Evolutionary conservation across 2,888 invertebrate genomes (phyloP).

Genomic region (Marronus borbonicus): DNA sequence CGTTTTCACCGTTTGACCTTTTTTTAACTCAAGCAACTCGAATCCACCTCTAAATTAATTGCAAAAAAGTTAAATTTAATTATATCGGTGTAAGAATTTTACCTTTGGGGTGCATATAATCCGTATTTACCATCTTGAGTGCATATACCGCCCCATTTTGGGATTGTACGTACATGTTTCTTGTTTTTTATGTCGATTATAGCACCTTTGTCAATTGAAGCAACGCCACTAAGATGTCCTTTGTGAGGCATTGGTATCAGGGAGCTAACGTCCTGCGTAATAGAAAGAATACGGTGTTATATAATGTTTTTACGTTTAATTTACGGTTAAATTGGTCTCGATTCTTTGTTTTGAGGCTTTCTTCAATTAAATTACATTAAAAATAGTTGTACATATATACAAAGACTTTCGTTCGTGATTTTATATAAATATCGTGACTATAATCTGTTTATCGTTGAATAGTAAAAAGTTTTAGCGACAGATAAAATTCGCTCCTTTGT

Average conservation of each 20-base stretch:
- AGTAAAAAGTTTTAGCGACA: too few species aligned
- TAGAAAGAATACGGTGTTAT: not conserved
- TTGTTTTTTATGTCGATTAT: slow-evolving; percentile 93
- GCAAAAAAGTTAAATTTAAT: not conserved
- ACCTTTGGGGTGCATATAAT: slow-evolving; percentile 89
- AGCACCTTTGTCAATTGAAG: slow-evolving; percentile 91
- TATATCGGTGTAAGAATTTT: slow-evolving; percentile 45
- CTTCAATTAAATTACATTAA: too few species aligned
- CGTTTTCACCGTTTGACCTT: slow-evolving; percentile 89
- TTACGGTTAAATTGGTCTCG: too few species aligned
- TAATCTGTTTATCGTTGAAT: too few species aligned
- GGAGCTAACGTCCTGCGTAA: slow-evolving; percentile 79
- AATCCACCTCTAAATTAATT: slow-evolving; percentile 84
- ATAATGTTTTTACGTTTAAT: too few species aligned
- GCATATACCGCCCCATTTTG: slow-evolving; percentile 93
- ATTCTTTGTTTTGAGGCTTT: too few species aligned
- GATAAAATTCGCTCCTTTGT: too few species aligned
- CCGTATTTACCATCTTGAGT: slow-evolving; percentile 92
- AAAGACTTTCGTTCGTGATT: too few species aligned
- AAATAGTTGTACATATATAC: too few species aligned
- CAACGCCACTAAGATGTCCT: slow-evolving; percentile 87
- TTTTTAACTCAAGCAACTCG: slow-evolving; percentile 92
- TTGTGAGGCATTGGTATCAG: slow-evolving; percentile 89
- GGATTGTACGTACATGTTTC: slow-evolving; percentile 87
- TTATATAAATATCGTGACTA: too few species aligned